Percentiles rank a stretch among this genome's conserved stretches.
phyloP scores from a whole-genome alignment of 2,888 invertebrate genomes.

The Autographa gamma region DNA sequence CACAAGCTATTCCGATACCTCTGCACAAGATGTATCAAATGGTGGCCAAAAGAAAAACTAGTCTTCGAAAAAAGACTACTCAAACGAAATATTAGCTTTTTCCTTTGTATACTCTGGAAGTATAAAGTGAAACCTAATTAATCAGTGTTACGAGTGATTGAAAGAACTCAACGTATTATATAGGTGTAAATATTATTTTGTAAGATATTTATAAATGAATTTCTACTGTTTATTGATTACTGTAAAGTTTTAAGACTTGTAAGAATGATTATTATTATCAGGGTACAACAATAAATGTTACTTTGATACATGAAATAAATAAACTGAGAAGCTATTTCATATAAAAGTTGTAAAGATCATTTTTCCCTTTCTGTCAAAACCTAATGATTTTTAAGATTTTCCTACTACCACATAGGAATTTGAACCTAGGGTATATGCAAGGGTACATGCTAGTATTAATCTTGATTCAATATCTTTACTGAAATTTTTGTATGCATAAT shows the following conservation, averaged over 20 bases:
- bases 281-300: constrained; percentile 1
- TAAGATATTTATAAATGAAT: constrained; percentile 77
- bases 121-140: constrained; percentile 81
- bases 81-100: constrained; percentile 75
- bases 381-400: too few relatives aligned
- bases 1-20: constrained; percentile 80
- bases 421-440: too few relatives aligned
- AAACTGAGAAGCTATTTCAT: neutral
- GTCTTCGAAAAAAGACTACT: constrained; percentile 79
- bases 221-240: constrained; percentile 14
- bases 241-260: neutral
- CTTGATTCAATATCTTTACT: too few relatives aligned
- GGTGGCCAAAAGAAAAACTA: constrained; percentile 80
- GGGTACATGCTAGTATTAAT: too few relatives aligned
- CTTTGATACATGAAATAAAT: constrained; percentile 2
- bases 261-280: neutral
- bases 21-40: constrained; percentile 80
- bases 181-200: constrained; percentile 78
- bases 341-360: neutral
- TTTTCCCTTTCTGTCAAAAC: too few relatives aligned
- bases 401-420: too few relatives aligned
- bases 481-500: too few relatives aligned
- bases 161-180: constrained; percentile 67
- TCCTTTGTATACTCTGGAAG: constrained; percentile 80
- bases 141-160: constrained; percentile 55